These are phyloP conservation scores for Sylvilagus floridanus DNA, from an alignment of 2,797 vertebrate genomes.

Conservation along the genomic window DNA sequence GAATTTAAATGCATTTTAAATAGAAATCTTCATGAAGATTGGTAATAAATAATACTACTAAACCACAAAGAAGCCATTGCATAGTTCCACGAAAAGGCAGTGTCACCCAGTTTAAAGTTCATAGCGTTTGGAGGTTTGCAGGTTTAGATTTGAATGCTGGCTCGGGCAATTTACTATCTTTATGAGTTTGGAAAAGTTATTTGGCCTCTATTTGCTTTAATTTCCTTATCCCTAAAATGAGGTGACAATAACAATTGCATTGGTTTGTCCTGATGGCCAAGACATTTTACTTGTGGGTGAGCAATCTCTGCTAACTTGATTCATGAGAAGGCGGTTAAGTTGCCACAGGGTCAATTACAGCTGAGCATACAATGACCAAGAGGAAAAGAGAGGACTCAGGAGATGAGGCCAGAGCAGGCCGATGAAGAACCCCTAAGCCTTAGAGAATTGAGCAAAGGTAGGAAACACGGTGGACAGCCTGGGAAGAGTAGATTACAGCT, in stretches of 20 bases:
- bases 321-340: not conserved
- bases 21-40: not conserved
- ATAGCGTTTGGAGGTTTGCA: not conserved
- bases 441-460: not conserved
- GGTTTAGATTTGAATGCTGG: not conserved
- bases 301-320: not conserved
- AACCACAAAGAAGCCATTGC: not conserved
- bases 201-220: constrained; percentile 38
- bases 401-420: not conserved
- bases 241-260: not conserved
- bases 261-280: not conserved
- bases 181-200: not conserved
- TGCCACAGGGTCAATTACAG: not conserved
- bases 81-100: not conserved
- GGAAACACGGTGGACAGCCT: not conserved
- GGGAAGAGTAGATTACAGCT: not conserved
- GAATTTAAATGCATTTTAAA: constrained; percentile 31
- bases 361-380: not conserved
- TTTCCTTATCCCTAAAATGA: constrained; percentile 47
- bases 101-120: not conserved
- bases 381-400: not conserved
- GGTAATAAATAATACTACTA: not conserved
- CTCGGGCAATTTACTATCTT: constrained; percentile 12
- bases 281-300: not conserved
- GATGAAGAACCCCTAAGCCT: not conserved